phyloP scores from a whole-genome alignment of 53 echinoderm and acorn worm species.

The Temnopleurus reevesii region DNA sequence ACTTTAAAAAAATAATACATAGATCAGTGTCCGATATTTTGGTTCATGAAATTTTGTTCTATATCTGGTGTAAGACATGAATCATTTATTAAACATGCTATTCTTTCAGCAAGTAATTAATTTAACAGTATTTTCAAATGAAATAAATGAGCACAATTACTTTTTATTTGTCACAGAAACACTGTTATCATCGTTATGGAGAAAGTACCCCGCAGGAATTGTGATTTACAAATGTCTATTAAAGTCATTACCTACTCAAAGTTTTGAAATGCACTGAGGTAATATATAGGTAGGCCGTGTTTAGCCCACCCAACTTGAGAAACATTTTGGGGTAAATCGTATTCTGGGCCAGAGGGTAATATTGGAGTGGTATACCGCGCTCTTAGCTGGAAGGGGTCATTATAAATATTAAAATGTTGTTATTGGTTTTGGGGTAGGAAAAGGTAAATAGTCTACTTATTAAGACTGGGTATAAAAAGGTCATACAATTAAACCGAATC shows the following conservation, averaged over 20 bases:
- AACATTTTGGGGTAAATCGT: conserved; percentile 32
- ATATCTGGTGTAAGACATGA: no score
- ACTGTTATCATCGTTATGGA: background rate
- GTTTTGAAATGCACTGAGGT: background rate
- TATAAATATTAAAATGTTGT: conserved; percentile 36
- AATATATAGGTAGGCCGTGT: background rate
- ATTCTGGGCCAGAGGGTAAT: conserved; percentile 27
- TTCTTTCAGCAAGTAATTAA: no score
- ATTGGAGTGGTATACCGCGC: background rate
- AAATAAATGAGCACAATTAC: no score
- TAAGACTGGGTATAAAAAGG: background rate
- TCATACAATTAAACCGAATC: background rate
- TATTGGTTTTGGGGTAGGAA: background rate
- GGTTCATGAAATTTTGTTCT: no score
- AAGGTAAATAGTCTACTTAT: background rate
- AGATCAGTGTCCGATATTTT: no score
- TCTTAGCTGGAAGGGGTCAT: conserved; percentile 34
- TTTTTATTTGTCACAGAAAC: background rate
- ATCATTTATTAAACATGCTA: no score
- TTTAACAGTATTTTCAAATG: no score
- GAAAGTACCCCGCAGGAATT: no score
- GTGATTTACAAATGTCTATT: no score
- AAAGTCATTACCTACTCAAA: no score
- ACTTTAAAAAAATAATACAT: no score
- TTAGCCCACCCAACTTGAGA: conserved; percentile 37